A percentile compares a stretch with the other conserved stretches of the same genome.
Evolutionary conservation across 2,888 invertebrate species (phyloP).

Genomic region (Apeira syringaria): DNA sequence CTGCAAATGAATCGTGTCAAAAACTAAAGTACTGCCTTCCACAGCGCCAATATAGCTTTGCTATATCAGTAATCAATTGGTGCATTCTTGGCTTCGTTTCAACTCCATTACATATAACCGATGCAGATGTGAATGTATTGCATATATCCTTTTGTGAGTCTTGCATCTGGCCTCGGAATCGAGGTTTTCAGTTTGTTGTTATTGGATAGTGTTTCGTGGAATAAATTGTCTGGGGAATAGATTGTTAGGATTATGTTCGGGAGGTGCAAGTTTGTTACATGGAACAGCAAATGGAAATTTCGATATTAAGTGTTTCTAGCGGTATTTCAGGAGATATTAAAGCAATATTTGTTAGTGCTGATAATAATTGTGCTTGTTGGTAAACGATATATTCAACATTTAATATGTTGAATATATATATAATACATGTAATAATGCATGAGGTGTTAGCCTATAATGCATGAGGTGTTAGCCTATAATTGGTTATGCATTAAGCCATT

Average conservation of each 20-base stretch:
- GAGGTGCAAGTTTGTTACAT: constrained; percentile 2
- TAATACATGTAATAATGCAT: too few relatives aligned
- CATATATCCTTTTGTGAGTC: constrained; percentile 56
- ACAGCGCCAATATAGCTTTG: constrained; percentile 31
- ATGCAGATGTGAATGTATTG: constrained; percentile 67
- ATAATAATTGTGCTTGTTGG: too few relatives aligned
- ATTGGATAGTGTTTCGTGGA: constrained; percentile 30
- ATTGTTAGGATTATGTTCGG: constrained; percentile 8
- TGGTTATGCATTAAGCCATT: too few relatives aligned
- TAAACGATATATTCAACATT: too few relatives aligned
- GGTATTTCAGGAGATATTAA: background rate
- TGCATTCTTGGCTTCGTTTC: constrained; percentile 78
- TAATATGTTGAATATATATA: too few relatives aligned
- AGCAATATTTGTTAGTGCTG: too few relatives aligned
- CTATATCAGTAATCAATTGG: constrained; percentile 83
- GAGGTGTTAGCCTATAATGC: too few relatives aligned
- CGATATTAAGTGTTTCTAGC: background rate
- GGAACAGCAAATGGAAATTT: background rate
- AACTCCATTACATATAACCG: constrained; percentile 75
- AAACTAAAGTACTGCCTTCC: constrained; percentile 13
- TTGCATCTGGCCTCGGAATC: constrained; percentile 50
- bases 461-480: too few relatives aligned
- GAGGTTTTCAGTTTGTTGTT: constrained; percentile 28
- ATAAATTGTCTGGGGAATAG: constrained; percentile 16
- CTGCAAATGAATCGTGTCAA: too few relatives aligned